Evolutionary conservation across 2,888 invertebrate species (phyloP), one percentile per base, ranked within the genome.

Genomic region (Prosopocoilus inquinatus): DNA sequence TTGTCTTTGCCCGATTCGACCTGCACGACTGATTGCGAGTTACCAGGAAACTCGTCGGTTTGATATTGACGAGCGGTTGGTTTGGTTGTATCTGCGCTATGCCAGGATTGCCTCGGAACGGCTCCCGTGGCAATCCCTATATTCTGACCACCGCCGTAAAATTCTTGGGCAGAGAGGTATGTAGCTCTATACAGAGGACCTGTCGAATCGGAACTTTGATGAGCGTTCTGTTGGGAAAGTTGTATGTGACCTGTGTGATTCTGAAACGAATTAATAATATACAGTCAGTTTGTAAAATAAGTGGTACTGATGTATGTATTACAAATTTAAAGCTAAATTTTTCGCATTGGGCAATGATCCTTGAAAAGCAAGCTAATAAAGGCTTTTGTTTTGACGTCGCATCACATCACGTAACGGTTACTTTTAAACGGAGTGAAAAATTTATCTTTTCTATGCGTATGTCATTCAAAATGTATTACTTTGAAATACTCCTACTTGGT

Each of bases 1-100:
- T 28, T 28, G 51, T 84, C 83, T 70, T 83, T 85, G 2, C 79
- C 81, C 16, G 81, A 80, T 75, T 86, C 85, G 3, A 84, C 84
- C 9, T 83, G 81, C 4, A 84, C 83, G 39, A 82, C 80, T 34
- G 79, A 74, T 64, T 82, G 81, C 0, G 79, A 77, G 61, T 80
- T 64, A n/a, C 66, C 51, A 47, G 57, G 67, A 32, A 73, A 73
- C 50, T 74, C 73, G 9, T 62, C 60, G 15, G 65, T 58, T 51
- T 59, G 73, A 62, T 70, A 73, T 38, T 70, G 74, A 55, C 69
- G 52, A 56, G 9, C 68, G n/a, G 68, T 53, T 2, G 66, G 53
- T 66, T 71, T 72, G 12, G 50, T 68, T 1, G 67, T 58, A 47
- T 71, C 71, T 1, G 77, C 78, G n/a, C 46, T 16, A 9, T 53